Percentiles rank a stretch among this genome's conserved stretches.
Conservation (phyloP, 1,140 invertebrate species). For the Drosophila setifemur region DNA sequence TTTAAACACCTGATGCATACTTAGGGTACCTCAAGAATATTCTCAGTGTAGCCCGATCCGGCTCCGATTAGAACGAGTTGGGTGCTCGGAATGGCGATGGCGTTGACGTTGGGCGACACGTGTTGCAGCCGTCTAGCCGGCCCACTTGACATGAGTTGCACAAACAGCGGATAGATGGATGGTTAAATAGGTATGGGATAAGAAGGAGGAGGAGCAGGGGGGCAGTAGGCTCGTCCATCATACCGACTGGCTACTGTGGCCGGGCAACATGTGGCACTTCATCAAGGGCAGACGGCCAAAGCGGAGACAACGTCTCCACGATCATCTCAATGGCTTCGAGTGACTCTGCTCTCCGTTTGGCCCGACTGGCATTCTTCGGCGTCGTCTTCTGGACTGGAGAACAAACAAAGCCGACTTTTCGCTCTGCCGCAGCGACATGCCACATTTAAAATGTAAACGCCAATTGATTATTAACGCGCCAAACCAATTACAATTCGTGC, state of each 20-base stretch:
- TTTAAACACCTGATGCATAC: no score
- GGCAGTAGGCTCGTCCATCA: constrained; percentile 10
- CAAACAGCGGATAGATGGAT: neutral
- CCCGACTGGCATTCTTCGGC: constrained; percentile 20
- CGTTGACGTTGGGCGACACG: constrained; percentile 50
- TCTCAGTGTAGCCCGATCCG: constrained; percentile 12
- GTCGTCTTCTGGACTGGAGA: constrained; percentile 39
- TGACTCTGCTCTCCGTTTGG: constrained; percentile 12
- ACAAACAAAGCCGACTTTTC: constrained; percentile 31
- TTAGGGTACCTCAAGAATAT: neutral
- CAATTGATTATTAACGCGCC: constrained; percentile 51
- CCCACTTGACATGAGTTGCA: constrained; percentile 41
- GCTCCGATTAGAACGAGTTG: constrained; percentile 46
- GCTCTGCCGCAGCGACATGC: constrained; percentile 24
- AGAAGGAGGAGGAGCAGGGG: no score
- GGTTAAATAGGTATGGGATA: neutral
- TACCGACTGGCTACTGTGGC: constrained; percentile 29
- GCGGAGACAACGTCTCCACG: constrained; percentile 33
- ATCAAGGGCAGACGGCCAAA: constrained; percentile 27
- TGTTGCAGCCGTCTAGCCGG: constrained; percentile 40
- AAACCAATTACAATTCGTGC: constrained; percentile 46
- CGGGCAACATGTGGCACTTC: constrained; percentile 32
- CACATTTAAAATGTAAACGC: constrained; percentile 50
- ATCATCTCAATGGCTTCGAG: constrained; percentile 35
- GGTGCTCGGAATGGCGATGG: constrained; percentile 22